phyloP scores from a whole-genome alignment of 2,888 invertebrate genomes.

The Atethmia centrago region DNA sequence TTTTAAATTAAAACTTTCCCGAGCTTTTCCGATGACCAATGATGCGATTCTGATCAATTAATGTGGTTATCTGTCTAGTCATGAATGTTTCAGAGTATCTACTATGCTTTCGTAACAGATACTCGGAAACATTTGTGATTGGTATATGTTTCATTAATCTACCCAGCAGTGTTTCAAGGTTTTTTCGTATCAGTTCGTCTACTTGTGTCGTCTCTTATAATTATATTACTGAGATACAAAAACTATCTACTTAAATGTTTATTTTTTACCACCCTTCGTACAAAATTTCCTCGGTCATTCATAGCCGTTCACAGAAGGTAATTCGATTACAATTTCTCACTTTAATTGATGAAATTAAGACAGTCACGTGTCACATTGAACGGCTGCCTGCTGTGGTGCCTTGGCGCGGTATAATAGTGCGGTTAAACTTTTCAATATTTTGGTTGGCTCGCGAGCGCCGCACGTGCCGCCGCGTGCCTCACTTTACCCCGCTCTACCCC shows the following conservation, averaged over 20 bases:
- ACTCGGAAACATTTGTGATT: background rate
- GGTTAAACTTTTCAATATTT: slow-evolving; percentile 90
- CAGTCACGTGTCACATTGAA: slow-evolving; percentile 85
- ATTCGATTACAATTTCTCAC: slow-evolving; percentile 81
- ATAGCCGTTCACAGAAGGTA: slow-evolving; percentile 58
- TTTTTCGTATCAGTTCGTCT: no score
- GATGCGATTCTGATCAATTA: background rate
- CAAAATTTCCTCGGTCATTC: slow-evolving; percentile 40
- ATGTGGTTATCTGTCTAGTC: no score
- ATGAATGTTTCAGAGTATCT: background rate
- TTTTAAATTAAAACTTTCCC: slow-evolving; percentile 33
- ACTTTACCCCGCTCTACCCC: slow-evolving; percentile 84
- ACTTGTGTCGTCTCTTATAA: no score
- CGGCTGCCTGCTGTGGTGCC: slow-evolving; percentile 62
- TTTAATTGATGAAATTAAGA: slow-evolving; percentile 84
- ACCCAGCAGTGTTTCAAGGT: background rate
- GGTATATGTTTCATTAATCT: background rate
- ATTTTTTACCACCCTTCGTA: slow-evolving; percentile 16
- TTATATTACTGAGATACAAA: background rate
- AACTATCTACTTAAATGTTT: background rate
- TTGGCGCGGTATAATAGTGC: slow-evolving; percentile 74
- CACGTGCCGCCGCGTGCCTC: slow-evolving; percentile 88
- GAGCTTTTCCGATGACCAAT: background rate
- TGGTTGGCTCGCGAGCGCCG: slow-evolving; percentile 75
- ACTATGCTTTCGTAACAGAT: background rate